These are phyloP conservation scores for Ephialtes manifestator DNA, from an alignment of 2,888 invertebrate species.

Conservation along the genomic window DNA sequence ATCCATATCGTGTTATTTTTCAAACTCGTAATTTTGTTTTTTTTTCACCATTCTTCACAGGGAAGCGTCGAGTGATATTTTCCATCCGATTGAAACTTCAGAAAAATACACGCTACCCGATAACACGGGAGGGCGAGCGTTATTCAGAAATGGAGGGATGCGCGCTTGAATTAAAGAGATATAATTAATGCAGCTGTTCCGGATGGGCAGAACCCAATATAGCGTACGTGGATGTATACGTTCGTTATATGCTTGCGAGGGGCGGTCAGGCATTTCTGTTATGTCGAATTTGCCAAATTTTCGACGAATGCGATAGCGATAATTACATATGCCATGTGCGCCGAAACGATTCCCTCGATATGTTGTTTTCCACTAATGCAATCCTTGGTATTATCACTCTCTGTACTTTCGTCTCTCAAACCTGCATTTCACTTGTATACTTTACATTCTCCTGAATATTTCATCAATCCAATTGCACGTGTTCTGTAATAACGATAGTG, in stretches of 20 bases:
- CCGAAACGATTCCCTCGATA: conserved; percentile 12
- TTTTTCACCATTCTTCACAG: not conserved
- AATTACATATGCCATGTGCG: conserved; percentile 29
- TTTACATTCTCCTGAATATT: conserved; percentile 6
- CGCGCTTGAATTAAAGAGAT: conserved; percentile 36
- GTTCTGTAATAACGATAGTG: not conserved
- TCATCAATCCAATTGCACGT: not conserved
- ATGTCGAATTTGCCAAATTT: conserved; percentile 25
- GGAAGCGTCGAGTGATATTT: conserved; percentile 29
- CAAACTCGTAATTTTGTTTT: not conserved
- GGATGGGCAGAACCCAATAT: conserved; percentile 5
- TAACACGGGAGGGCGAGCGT: not conserved
- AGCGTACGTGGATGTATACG: conserved; percentile 4
- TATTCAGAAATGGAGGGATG: not conserved
- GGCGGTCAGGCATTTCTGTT: not conserved
- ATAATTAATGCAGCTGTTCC: conserved; percentile 49
- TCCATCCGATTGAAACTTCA: not conserved
- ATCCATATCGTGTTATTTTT: not conserved
- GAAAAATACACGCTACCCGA: not conserved
- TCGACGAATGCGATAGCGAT: conserved; percentile 9
- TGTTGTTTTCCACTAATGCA: conserved; percentile 27
- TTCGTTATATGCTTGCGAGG: conserved; percentile 12
- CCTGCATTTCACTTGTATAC: conserved; percentile 13
- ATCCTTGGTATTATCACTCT: conserved; percentile 13
- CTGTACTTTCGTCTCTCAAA: not conserved